Base-by-base conservation (phyloP, 2,888 invertebrate species). In the Nudaria mundana region DNA sequence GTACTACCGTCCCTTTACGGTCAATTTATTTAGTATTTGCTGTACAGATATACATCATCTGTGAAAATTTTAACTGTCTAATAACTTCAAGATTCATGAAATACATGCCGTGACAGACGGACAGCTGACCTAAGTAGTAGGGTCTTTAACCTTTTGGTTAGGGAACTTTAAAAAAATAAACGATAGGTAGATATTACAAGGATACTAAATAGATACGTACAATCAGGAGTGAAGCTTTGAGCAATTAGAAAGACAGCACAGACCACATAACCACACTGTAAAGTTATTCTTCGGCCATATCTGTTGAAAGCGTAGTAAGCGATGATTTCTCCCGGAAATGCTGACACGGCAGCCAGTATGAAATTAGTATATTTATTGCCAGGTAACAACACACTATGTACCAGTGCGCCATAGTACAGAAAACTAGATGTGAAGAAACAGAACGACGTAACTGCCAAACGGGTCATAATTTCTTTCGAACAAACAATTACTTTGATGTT, bases 301-400 rank as follows among this genome's bases (percentile, higher is more conserved):
- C 65, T 78, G 37, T 75, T 73, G 31, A 83, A 77, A 1, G 71
- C 62, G 26, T 62, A 76, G 38, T 66, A 76, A 0, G 81, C 73
- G 12, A 84, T 44, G 1, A 81, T 12, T 50, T 84, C 84, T 23
- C 84, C 84, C 16, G 83, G 84, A 30, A 84, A 82, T 0, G 83
- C 76, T 1, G 75, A 67, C 2, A 81, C 29, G 0, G 83, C 71
- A 2, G 77, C 46, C 14, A 84, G 44, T 30, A 81, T 66, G 34
- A 84, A 83, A 49, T 83, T 84, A 0, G 66, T 73, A 26, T 84
- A 83, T 57, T 83, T 84, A 39, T 82, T 72, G 23, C 84, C 84
- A 1, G 84, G 84, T 20, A 84, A 40, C 3, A 78, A 53, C 3
- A 82, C 73, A 2, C 77, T 71, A 44, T 84, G 75, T 0, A 84